These are phyloP conservation scores for Lindbergichthys nudifrons DNA, from an alignment of 2,797 vertebrate species.

Conservation along the genomic window DNA sequence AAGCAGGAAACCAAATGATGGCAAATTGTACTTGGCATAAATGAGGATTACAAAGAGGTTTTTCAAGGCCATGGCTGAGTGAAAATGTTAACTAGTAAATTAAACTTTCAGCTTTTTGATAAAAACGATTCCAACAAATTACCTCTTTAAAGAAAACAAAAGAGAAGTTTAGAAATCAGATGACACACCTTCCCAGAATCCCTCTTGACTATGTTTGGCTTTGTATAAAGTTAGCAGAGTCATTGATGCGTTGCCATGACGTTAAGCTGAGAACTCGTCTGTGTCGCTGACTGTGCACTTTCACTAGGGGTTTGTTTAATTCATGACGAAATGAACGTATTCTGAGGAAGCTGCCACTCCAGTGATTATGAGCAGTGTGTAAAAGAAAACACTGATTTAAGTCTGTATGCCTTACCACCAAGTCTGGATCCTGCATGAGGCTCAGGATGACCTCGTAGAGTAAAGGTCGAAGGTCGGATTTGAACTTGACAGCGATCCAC, in stretches of 20 bases:
- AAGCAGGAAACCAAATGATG: slow-evolving; percentile 26
- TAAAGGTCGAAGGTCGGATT: slow-evolving; percentile 93
- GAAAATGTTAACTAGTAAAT: slow-evolving; percentile 9
- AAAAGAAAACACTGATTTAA: neutral
- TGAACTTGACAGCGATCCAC: slow-evolving; percentile 98
- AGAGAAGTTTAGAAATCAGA: slow-evolving; percentile 17
- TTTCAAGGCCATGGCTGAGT: neutral
- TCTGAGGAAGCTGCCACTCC: neutral
- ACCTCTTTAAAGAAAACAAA: neutral
- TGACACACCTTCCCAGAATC: slow-evolving; percentile 1
- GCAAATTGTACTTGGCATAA: slow-evolving; percentile 21
- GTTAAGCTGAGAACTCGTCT: slow-evolving; percentile 49
- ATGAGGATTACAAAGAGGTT: slow-evolving; percentile 10
- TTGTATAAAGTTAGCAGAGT: slow-evolving; percentile 23
- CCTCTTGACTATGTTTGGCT: slow-evolving; percentile 9
- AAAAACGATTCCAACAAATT: neutral
- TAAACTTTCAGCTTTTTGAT: slow-evolving; percentile 26
- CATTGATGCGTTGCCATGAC: slow-evolving; percentile 30
- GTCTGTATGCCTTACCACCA: slow-evolving; percentile 88
- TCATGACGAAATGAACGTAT: slow-evolving; percentile 24
- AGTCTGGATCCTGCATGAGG: slow-evolving; percentile 96
- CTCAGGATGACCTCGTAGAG: slow-evolving; percentile 93
- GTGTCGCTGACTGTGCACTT: slow-evolving; percentile 34
- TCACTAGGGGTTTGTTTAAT: slow-evolving; percentile 30
- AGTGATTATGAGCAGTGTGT: slow-evolving; percentile 10